phyloP scores from a whole-genome alignment of 2,888 invertebrate species.

The Dicyrtomina minuta region DNA sequence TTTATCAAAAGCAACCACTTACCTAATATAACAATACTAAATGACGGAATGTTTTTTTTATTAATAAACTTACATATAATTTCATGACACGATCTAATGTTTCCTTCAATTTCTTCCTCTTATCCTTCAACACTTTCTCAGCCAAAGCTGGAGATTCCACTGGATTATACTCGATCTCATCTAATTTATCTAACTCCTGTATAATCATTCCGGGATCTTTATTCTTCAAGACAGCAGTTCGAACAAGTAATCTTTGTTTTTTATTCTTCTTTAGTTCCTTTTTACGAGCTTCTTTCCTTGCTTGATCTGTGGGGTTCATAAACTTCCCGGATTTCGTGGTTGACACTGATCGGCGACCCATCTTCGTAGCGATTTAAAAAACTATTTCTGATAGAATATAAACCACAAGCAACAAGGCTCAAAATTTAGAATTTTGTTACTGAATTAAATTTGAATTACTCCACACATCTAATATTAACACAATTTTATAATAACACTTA shows the following conservation, averaged over 20 bases:
- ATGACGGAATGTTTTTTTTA: no score
- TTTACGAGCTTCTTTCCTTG: slow-evolving; percentile 95
- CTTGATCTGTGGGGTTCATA: slow-evolving; percentile 99
- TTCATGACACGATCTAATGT: slow-evolving; percentile 90
- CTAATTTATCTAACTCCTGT: slow-evolving; percentile 94
- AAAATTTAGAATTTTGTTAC: no score
- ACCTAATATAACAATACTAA: no score
- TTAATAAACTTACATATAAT: slow-evolving; percentile 83
- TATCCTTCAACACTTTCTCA: slow-evolving; percentile 95
- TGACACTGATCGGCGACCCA: slow-evolving; percentile 96
- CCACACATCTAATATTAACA: no score
- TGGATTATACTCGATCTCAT: slow-evolving; percentile 97
- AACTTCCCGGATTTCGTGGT: slow-evolving; percentile 99
- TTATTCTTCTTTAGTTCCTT: slow-evolving; percentile 98
- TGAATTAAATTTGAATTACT: no score
- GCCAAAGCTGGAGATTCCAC: slow-evolving; percentile 90
- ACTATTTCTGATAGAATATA: no score
- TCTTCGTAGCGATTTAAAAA: no score
- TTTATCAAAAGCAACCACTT: no score
- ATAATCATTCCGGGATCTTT: slow-evolving; percentile 95
- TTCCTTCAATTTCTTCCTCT: slow-evolving; percentile 90
- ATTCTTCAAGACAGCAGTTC: slow-evolving; percentile 94
- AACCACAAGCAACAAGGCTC: no score
- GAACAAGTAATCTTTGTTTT: slow-evolving; percentile 90
- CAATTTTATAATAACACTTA: no score